These are phyloP conservation scores for Marronus borbonicus DNA, from an alignment of 2,888 invertebrate genomes.

Conservation along the genomic window DNA sequence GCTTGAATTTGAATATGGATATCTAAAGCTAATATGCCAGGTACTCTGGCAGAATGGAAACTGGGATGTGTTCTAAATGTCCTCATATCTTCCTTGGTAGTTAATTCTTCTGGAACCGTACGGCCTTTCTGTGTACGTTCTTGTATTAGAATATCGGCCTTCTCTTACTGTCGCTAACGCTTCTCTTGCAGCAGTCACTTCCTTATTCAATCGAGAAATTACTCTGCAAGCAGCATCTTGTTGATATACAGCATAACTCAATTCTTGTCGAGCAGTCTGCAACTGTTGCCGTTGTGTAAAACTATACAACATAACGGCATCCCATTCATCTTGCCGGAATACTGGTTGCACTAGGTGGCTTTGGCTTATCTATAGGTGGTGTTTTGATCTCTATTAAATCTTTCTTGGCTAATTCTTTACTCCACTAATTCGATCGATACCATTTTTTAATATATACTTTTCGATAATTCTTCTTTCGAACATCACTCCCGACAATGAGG, in stretches of 20 bases:
- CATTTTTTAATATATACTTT: slow-evolving; percentile 96
- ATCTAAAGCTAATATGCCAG: slow-evolving; percentile 96
- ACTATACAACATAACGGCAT: slow-evolving; percentile 97
- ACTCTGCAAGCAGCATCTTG: slow-evolving; percentile 99
- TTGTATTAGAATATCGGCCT: slow-evolving; percentile 95
- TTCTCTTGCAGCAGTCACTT: slow-evolving; percentile 98
- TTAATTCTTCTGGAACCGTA: slow-evolving; percentile 94
- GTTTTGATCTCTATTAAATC: slow-evolving; percentile 96
- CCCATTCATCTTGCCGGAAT: slow-evolving; percentile 99
- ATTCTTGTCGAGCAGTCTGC: slow-evolving; percentile 93
- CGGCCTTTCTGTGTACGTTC: slow-evolving; percentile 97
- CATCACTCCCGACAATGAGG: slow-evolving; percentile 97
- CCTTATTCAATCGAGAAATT: slow-evolving; percentile 97
- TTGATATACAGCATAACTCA: slow-evolving; percentile 96
- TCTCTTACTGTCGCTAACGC: slow-evolving; percentile 97
- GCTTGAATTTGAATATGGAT: slow-evolving; percentile 93
- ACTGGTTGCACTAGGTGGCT: slow-evolving; percentile 97
- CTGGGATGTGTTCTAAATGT: slow-evolving; percentile 93
- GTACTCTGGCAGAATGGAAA: slow-evolving; percentile 96
- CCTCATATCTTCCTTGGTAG: slow-evolving; percentile 89
- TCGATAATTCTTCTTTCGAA: slow-evolving; percentile 97
- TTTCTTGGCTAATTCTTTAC: slow-evolving; percentile 88
- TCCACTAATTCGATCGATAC: slow-evolving; percentile 93
- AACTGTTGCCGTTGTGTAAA: slow-evolving; percentile 98
- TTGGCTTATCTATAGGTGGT: slow-evolving; percentile 93